A percentile compares a stretch with the other conserved stretches of the same genome.
These are phyloP conservation scores for Hippopotamyrus pictus DNA, from an alignment of 2,797 vertebrate species.

Conservation along the genomic window DNA sequence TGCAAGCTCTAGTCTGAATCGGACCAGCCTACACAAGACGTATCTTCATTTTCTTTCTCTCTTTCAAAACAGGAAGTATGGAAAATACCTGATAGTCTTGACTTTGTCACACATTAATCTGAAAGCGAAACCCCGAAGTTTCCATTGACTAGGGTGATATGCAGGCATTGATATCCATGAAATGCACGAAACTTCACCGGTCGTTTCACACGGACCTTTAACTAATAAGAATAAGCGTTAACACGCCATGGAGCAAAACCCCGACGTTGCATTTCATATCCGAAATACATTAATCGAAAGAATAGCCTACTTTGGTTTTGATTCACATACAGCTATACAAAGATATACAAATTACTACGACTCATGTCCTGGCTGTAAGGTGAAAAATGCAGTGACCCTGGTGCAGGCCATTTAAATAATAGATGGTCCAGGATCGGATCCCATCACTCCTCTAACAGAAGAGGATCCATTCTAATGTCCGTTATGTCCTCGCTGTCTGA, in stretches of 20 bases:
- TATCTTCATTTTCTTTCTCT: constrained; percentile 10
- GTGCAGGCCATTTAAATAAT: background rate
- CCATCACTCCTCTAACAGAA: background rate
- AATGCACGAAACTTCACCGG: background rate
- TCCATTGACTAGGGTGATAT: background rate
- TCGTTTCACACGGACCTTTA: background rate
- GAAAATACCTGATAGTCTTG: constrained; percentile 7
- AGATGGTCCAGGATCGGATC: background rate
- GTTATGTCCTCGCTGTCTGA: background rate
- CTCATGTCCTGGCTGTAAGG: background rate
- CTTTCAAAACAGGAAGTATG: constrained; percentile 15
- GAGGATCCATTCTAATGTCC: background rate
- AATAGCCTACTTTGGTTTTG: background rate
- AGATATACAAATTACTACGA: background rate
- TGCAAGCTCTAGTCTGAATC: background rate
- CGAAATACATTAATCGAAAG: background rate
- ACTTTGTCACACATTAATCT: background rate
- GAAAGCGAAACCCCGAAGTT: background rate
- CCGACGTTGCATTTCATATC: background rate
- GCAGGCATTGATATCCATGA: background rate
- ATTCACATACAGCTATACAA: background rate
- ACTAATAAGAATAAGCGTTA: background rate
- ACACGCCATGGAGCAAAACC: background rate
- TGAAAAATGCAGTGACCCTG: background rate
- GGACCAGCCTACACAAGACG: background rate